phyloP scores from a whole-genome alignment of 2,113 vertebrate species.

The Cyprinus carpio region DNA sequence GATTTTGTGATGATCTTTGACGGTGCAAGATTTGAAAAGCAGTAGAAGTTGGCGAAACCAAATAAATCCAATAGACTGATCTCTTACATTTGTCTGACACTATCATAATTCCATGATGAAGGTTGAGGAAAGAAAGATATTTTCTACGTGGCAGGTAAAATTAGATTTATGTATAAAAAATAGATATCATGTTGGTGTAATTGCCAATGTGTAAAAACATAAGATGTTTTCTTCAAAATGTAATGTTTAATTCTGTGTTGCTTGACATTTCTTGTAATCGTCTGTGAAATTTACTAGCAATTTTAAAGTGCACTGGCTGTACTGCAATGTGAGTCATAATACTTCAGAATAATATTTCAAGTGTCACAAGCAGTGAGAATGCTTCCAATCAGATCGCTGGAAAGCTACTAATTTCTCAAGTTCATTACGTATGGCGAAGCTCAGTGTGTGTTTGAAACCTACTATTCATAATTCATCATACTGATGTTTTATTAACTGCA shows the following conservation, averaged over 20 bases:
- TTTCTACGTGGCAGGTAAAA: too few relatives aligned
- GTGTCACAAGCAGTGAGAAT: not conserved
- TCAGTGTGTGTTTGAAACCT: conserved; percentile 29
- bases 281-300: too few relatives aligned
- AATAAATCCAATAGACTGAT: not conserved
- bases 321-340: not conserved
- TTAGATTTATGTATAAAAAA: too few relatives aligned
- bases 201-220: too few relatives aligned
- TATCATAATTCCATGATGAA: too few relatives aligned
- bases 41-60: not conserved
- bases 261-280: too few relatives aligned
- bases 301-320: too few relatives aligned
- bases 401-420: not conserved
- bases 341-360: not conserved
- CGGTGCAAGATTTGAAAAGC: not conserved
- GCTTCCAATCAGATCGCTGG: not conserved
- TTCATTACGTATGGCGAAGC: not conserved
- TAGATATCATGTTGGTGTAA: too few relatives aligned
- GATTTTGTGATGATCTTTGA: not conserved
- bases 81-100: too few relatives aligned
- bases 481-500: conserved; percentile 69
- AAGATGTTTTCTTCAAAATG: not conserved
- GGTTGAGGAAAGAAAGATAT: too few relatives aligned
- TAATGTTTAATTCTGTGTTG: not conserved
- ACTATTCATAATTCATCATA: conserved; percentile 36